phyloP scores from a whole-genome alignment of 2,113 vertebrate species.

The Ondatra zibethicus region DNA sequence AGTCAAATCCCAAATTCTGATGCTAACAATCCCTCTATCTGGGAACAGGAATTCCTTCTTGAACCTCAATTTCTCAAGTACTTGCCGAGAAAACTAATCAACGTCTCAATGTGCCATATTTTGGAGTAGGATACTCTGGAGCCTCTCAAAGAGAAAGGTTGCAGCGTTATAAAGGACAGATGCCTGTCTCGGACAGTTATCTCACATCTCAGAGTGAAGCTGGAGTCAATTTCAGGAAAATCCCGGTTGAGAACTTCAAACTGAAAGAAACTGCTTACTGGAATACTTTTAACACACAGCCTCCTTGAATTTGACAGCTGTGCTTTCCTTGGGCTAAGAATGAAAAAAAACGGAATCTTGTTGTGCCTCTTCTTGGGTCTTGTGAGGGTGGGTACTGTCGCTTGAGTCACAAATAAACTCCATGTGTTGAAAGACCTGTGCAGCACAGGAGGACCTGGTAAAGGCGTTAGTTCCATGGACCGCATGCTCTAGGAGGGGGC shows the following conservation, averaged over 20 bases:
- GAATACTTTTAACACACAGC: neutral
- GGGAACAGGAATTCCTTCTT: neutral
- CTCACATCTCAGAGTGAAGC: neutral
- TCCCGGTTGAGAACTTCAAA: constrained; percentile 17
- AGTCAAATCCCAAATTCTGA: too few relatives aligned
- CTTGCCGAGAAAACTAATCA: neutral
- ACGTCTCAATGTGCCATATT: neutral
- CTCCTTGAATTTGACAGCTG: neutral
- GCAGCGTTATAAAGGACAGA: neutral
- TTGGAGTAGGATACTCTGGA: neutral
- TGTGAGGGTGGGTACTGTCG: neutral
- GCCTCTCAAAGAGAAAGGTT: neutral
- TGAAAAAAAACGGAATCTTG: neutral
- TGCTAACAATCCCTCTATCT: neutral
- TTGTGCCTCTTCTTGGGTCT: neutral
- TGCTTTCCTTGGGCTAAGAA: neutral
- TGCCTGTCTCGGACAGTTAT: neutral
- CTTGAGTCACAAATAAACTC: neutral
- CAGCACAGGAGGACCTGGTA: fast-evolving
- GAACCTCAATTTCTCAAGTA: neutral
- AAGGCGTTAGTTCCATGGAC: neutral
- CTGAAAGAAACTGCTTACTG: neutral
- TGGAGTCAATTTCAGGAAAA: neutral
- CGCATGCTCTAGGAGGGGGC: too few relatives aligned
- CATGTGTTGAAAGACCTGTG: neutral